These are phyloP conservation scores for Phalera bucephala DNA, from an alignment of 2,888 invertebrate genomes.

Conservation along the genomic window DNA sequence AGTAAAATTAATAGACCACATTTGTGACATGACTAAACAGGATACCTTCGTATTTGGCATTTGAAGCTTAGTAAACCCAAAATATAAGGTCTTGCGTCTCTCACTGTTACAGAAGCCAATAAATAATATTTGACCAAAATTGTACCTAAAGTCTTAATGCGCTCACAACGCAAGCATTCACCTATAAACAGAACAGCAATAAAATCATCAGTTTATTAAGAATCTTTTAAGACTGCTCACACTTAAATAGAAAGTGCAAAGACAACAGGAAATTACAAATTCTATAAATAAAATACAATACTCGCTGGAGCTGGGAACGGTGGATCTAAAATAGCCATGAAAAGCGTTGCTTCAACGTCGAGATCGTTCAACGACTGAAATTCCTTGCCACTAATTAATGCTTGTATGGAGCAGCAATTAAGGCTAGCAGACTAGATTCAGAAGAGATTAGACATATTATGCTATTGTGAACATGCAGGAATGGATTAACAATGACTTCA, in stretches of 20 bases:
- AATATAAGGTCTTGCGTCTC: too few species aligned
- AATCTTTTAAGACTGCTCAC: too few species aligned
- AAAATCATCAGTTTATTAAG: neutral
- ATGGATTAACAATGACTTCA: slow-evolving; percentile 46
- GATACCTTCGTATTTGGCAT: too few species aligned
- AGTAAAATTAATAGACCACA: too few species aligned
- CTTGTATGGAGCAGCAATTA: slow-evolving; percentile 26
- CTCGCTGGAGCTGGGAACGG: slow-evolving; percentile 45
- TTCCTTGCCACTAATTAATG: slow-evolving; percentile 43
- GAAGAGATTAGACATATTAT: slow-evolving; percentile 35
- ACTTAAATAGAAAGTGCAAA: too few species aligned
- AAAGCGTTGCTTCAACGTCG: slow-evolving; percentile 44
- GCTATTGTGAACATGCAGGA: slow-evolving; percentile 43
- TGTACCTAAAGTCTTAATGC: too few species aligned
- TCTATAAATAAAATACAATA: slow-evolving; percentile 38
- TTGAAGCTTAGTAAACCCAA: too few species aligned
- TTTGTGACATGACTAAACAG: too few species aligned
- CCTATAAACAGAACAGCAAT: neutral
- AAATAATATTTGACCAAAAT: too few species aligned
- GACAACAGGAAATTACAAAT: slow-evolving; percentile 37
- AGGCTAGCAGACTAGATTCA: slow-evolving; percentile 40
- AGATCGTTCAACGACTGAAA: slow-evolving; percentile 41
- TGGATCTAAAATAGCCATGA: slow-evolving; percentile 47
- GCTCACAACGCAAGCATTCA: neutral
- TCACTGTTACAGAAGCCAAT: too few species aligned